Evolutionary conservation across 1,140 invertebrate species (phyloP), one percentile per base, ranked within the genome.

Genomic region (Macrocentrus cingulum): DNA sequence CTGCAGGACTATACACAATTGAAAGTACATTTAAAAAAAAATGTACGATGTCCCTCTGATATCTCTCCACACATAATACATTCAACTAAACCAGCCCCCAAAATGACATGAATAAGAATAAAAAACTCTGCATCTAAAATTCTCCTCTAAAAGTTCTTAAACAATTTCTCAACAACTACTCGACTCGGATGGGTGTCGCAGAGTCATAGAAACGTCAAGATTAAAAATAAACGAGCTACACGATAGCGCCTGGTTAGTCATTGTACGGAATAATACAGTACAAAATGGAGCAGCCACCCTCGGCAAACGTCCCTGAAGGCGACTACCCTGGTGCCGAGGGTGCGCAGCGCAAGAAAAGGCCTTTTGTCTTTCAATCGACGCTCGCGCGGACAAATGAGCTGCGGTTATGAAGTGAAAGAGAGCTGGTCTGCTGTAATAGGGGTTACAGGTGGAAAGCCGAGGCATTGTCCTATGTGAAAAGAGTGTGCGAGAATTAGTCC

Each of bases 351-450:
- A 57, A 52, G 54, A 58, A 52, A n/a, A 56, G 51, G 25, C 46
- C 56, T 61, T 68, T 71, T 69, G 67, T 69, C 69, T 69, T 71
- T 69, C 64, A 65, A 69, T 69, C 61, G 66, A 67, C 68, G 56
- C 61, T 37, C 7, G 48, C 25, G 23, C 56, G 23, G 36, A 20
- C 22, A 58, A 58, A 58, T 58, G 56, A 58, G 39, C 56, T 48
- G 19, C 48, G 32, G 20, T n/a, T 16, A 39, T 23, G 25, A 7
- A 18, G 16, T 5, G 20, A 46, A 25, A 46, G 22, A 46, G 44
- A 46, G 13, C 22, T 23, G 7, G 18, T n/a, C n/a, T n/a, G n/a
- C n/a, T n/a, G n/a, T n/a, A n/a, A 9, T 29, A 29, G 4, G 9
- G 25, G 52, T 20, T 45, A 22, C 61, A 62, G 61, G 61, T 62